Evolutionary conservation across 2,888 invertebrate genomes (phyloP), one percentile per base, ranked within the genome.

Genomic region (Allacma fusca): DNA sequence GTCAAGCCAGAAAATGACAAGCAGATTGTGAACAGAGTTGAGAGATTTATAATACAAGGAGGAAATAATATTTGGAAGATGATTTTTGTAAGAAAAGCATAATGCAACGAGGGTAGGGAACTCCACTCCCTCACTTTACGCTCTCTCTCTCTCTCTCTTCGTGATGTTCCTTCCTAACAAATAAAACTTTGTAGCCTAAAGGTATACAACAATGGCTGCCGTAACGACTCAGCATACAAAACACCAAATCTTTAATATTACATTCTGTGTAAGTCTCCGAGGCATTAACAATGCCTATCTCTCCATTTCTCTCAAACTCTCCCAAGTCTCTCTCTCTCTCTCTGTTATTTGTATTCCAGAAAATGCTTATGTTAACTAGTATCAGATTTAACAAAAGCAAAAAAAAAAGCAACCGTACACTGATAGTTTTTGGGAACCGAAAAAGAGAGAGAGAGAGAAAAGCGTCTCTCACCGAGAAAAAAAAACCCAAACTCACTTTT

Each of bases 201-300:
- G 76, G 59, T 40, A 76, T 76, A 64, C 76, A 76, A 76, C 70
- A 76, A 76, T 76, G 75, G 70, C 70, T 76, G 43, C 75, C 75
- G 75, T 75, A 75, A 67, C 75, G 75, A 75, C 67, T 67, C 50
- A 40, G 65, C 40, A 68, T 59, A 75, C 75, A 75, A 75, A 76
- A 70, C 70, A 57, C 62, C 76, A 76, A 59, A 76, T 76, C 76
- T 76, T 76, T 76, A 76, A 76, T 76, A 76, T 76, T 76, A 64
- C 70, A 76, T 76, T 70, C 59, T 62, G 16, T 34, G 29, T 44
- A 76, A 68, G 69, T 75, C 75, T 75, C 65, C 26, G 16, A 67
- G 75, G 67, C 67, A 75, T 50, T 68, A 28, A 28, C 62, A 62
- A 62, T 34, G 19, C 24, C 44, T n/a, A 23, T 44, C 43, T 43